These are phyloP conservation scores for Drosophila repleta DNA, from an alignment of 1,140 invertebrate species.

Conservation along the genomic window DNA sequence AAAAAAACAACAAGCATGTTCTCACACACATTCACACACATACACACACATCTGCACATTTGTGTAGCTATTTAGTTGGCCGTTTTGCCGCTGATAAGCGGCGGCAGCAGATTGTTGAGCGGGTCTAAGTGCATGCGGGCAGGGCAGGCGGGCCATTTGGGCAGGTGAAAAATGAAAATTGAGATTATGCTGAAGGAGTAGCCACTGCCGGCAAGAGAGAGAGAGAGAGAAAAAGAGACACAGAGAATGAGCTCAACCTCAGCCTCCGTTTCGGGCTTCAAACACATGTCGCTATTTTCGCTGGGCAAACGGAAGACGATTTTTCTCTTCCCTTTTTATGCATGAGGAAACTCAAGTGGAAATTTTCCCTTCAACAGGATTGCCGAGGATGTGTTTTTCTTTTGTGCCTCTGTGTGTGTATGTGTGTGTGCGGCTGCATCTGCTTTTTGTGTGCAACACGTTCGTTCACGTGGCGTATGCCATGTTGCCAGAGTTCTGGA, in stretches of 20 bases:
- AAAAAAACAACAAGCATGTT: conserved; percentile 18
- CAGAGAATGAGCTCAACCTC: conserved; percentile 1
- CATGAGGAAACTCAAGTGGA: conserved; percentile 75
- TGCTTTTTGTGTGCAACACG: conserved; percentile 73
- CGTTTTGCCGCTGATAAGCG: conserved; percentile 69
- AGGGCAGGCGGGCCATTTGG: conserved; percentile 50
- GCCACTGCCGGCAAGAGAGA: background rate
- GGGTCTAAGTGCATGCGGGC: conserved; percentile 74
- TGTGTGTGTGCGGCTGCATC: conserved; percentile 31
- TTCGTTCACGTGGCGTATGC: conserved; percentile 54
- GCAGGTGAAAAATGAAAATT: conserved; percentile 80
- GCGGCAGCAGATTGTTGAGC: conserved; percentile 41
- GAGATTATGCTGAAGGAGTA: conserved; percentile 59
- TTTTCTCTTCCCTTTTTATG: conserved; percentile 48
- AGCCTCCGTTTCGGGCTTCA: conserved; percentile 46
- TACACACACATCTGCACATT: background rate
- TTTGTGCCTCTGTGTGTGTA: conserved; percentile 8
- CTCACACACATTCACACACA: background rate
- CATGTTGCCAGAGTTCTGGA: conserved; percentile 53
- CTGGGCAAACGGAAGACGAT: conserved; percentile 66
- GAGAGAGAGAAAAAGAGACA: background rate
- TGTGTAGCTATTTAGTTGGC: conserved; percentile 37
- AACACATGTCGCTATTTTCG: conserved; percentile 69
- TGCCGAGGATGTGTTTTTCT: conserved; percentile 40
- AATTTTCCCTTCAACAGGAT: conserved; percentile 61